These are phyloP conservation scores for Pachypeltis micranthus DNA, from an alignment of 1,140 invertebrate genomes.

Conservation along the genomic window DNA sequence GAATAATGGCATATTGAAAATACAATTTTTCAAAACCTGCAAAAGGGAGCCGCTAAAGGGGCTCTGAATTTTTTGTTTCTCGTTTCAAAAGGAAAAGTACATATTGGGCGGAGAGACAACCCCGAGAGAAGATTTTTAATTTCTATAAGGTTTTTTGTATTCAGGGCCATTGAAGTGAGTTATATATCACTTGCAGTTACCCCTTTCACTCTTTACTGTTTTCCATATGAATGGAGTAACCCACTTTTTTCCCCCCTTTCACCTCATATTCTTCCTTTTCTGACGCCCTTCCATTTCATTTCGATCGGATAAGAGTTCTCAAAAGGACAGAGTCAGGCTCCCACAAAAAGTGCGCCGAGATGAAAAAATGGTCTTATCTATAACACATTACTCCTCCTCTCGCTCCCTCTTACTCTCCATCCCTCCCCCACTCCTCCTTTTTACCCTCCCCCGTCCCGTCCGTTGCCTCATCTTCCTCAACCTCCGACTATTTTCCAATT, in stretches of 20 bases:
- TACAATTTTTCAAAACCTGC: constrained; percentile 5
- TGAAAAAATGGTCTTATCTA: constrained; percentile 15
- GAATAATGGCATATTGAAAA: constrained; percentile 16
- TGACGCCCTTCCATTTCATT: constrained; percentile 20
- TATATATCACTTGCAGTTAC: constrained; percentile 19
- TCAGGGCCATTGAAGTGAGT: constrained; percentile 18
- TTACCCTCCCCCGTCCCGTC: too few species aligned
- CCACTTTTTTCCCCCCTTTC: constrained; percentile 12
- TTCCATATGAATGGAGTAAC: constrained; percentile 20
- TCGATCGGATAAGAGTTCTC: constrained; percentile 20
- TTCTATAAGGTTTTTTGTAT: constrained; percentile 21
- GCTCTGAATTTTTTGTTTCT: constrained; percentile 4
- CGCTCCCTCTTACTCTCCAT: background rate
- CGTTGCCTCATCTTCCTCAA: too few species aligned
- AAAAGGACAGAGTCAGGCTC: constrained; percentile 3
- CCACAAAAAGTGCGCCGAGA: background rate
- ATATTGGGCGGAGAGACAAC: constrained; percentile 10
- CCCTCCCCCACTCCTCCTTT: too few species aligned
- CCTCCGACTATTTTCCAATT: background rate
- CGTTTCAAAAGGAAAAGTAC: constrained; percentile 17
- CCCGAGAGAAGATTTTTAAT: constrained; percentile 18
- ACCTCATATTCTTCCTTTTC: constrained; percentile 18
- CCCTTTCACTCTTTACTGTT: constrained; percentile 16
- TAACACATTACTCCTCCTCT: constrained; percentile 10
- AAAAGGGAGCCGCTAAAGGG: background rate